A percentile compares a stretch with the other conserved stretches of the same genome.
phyloP scores from a whole-genome alignment of 2,113 vertebrate genomes.

The Epinephelus cyanopodus region DNA sequence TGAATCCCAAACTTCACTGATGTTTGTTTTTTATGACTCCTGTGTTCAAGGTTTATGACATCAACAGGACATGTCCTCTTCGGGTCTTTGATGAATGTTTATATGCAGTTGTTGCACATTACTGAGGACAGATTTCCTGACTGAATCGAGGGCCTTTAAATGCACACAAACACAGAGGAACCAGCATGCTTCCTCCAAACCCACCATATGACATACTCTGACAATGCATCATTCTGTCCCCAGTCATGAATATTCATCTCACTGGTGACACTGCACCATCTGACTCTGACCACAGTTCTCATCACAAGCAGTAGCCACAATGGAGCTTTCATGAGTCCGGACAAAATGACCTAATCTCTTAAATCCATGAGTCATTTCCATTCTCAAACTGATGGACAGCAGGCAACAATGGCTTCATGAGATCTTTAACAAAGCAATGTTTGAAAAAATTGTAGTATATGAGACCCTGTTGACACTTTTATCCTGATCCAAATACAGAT shows the following conservation, averaged over 20 bases:
- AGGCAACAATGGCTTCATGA: neutral
- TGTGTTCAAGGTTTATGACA: constrained; percentile 9
- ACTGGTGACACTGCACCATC: constrained; percentile 20
- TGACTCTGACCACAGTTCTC: constrained; percentile 37
- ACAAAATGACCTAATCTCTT: constrained; percentile 8
- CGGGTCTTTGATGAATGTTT: constrained; percentile 31
- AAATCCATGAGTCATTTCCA: neutral
- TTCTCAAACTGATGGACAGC: neutral
- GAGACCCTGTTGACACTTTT: neutral
- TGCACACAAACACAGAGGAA: constrained; percentile 1
- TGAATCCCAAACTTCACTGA: constrained; percentile 7
- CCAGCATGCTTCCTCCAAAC: constrained; percentile 16
- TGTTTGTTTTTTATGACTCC: neutral
- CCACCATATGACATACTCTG: neutral
- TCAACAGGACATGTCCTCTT: neutral
- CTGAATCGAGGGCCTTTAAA: neutral
- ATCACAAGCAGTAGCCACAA: constrained; percentile 41
- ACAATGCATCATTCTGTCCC: constrained; percentile 56
- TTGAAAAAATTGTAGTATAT: neutral
- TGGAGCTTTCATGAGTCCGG: constrained; percentile 17
- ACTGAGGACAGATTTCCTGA: neutral
- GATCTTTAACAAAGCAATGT: neutral
- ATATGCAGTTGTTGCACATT: neutral
- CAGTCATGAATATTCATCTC: constrained; percentile 55
- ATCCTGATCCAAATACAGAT: neutral